Percentiles rank a stretch among this genome's conserved stretches.
Evolutionary conservation across 2,113 vertebrate species (phyloP).

Genomic region (Spea bombifrons): DNA sequence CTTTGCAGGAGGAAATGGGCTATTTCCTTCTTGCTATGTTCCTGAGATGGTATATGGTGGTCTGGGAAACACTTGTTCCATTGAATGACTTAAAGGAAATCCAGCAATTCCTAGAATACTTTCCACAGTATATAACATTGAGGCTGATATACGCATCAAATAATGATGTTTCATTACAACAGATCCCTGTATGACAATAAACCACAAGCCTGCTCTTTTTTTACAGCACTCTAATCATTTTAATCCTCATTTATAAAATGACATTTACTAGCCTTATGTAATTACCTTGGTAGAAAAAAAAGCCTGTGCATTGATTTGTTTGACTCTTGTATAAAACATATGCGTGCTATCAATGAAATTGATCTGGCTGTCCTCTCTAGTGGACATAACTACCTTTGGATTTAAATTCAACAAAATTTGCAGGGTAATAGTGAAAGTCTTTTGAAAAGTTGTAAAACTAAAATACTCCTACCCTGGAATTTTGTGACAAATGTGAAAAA

Average conservation of each 20-base stretch:
- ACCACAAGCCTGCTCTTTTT: not conserved
- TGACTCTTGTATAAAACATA: constrained; percentile 4
- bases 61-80: not conserved
- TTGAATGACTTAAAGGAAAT: not conserved
- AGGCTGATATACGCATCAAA: too few relatives aligned
- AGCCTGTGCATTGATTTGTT: constrained; percentile 25
- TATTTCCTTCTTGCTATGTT: not conserved
- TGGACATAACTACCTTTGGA: not conserved
- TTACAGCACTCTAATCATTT: not conserved
- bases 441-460: too few relatives aligned
- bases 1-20: not conserved
- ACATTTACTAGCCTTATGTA: constrained; percentile 15
- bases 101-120: not conserved
- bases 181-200: not conserved
- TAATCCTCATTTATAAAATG: constrained; percentile 8
- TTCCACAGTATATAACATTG: not conserved
- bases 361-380: constrained; percentile 15
- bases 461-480: too few relatives aligned
- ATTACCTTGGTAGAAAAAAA: constrained; percentile 8
- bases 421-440: too few relatives aligned
- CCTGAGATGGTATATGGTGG: not conserved
- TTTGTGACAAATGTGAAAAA: too few relatives aligned
- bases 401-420: too few relatives aligned
- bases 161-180: not conserved
- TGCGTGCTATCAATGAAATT: constrained; percentile 14